Base-by-base conservation (phyloP, 2,888 invertebrate species). In the Drosophila setosimentum region DNA sequence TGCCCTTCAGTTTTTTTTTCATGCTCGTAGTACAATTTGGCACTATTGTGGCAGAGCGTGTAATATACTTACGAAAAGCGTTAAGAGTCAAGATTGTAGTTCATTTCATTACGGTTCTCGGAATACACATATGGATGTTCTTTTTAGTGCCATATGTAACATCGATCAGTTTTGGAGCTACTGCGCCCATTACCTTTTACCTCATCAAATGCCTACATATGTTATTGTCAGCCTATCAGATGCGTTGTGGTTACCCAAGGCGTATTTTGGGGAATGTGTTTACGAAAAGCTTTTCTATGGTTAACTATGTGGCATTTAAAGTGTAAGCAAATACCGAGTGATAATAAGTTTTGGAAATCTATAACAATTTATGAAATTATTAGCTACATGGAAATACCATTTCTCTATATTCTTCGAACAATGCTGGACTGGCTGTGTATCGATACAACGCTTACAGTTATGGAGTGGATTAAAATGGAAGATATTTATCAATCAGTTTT, bases 381-480 rank as follows among this genome's bases (percentile, higher is more conserved):
- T 37, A 92, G 92, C 1, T 99, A 99, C 92, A 97, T 99, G 97
- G 94, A 96, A 33, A 95, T 99, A 50, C 99, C 99, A 24, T 99
- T 99, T 94, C 94, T 99, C 55, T 98, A 99, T 93, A 99, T 99
- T 93, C 94, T 99, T 81, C 95, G 99, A 60, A 97, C 98, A 0
- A 95, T 99, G 8, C 98, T 99, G 97, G 99, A 99, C 93, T 99
- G 99, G 99, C 98, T 99, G 90, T 99, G 99, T 98, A 99, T 99
- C 0, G 98, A 99, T 92, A 99, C 99, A 0, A 98, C 99, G 1
- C 98, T 99, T 96, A 97, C 98, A 0, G 95, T 99, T 13, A 97
- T 98, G 94, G 98, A 99, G 92, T 99, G 99, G 99, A 95, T 99
- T 80, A 99, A 99, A 94, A 98, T 99, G 98, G 99, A 99, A 93